phyloP scores from a whole-genome alignment of 2,888 invertebrate genomes.

The Netelia virgata region DNA sequence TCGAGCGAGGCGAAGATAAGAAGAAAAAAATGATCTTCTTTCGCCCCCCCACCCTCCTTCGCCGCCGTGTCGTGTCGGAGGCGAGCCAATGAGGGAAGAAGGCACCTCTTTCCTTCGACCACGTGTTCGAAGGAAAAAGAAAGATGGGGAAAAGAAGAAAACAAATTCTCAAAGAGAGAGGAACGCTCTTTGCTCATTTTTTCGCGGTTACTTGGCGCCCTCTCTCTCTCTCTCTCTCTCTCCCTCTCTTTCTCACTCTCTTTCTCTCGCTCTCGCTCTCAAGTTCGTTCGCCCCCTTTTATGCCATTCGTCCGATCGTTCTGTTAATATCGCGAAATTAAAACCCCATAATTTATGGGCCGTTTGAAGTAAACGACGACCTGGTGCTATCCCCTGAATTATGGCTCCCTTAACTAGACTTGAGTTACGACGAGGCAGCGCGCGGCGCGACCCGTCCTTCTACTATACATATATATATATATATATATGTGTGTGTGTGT shows the following conservation, averaged over 20 bases:
- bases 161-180: conserved; percentile 8
- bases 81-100: conserved; percentile 9
- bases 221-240: conserved; percentile 38
- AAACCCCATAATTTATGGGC: conserved; percentile 83
- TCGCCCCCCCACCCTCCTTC: no score
- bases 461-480: conserved; percentile 47
- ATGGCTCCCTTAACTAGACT: conserved; percentile 84
- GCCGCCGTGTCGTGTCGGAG: background rate
- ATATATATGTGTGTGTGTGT: conserved; percentile 1
- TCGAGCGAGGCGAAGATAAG: conserved; percentile 3
- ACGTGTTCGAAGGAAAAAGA: conserved; percentile 30
- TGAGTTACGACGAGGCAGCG: conserved; percentile 83
- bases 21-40: conserved; percentile 14
- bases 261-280: conserved; percentile 10
- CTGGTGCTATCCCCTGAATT: conserved; percentile 84
- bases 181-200: conserved; percentile 53
- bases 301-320: conserved; percentile 76
- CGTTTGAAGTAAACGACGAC: conserved; percentile 83
- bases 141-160: conserved; percentile 26
- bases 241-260: conserved; percentile 22
- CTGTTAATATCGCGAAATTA: conserved; percentile 84
- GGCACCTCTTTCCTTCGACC: conserved; percentile 1
- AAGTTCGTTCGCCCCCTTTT: conserved; percentile 62
- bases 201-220: conserved; percentile 39
- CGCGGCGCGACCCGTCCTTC: conserved; percentile 76